Evolutionary conservation across 2,888 invertebrate genomes (phyloP).

Genomic region (Drosophila longiperda): DNA sequence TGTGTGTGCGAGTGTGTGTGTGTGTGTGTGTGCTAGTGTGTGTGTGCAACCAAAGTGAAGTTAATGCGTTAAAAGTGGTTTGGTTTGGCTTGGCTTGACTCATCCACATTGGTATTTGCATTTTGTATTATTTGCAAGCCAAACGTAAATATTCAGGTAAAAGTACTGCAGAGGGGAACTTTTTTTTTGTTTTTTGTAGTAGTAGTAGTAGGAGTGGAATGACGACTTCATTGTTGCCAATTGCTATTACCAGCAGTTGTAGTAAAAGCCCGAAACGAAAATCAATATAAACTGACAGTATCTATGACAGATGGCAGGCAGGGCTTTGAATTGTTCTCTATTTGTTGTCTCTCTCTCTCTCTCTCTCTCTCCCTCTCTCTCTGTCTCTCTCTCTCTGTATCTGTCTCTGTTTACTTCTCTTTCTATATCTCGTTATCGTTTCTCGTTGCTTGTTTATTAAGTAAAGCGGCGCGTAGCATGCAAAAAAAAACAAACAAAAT

Average conservation of each 20-base stretch:
- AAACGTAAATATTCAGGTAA: constrained; percentile 70
- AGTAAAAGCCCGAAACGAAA: constrained; percentile 31
- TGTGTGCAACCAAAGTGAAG: constrained; percentile 63
- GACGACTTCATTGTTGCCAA: constrained; percentile 63
- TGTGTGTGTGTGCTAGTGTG: constrained; percentile 14
- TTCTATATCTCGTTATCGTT: not conserved
- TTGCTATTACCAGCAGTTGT: constrained; percentile 26
- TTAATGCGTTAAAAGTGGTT: constrained; percentile 79
- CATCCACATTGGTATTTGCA: constrained; percentile 67
- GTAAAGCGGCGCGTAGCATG: constrained; percentile 59
- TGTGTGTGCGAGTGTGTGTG: constrained; percentile 7
- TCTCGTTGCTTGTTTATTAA: constrained; percentile 64
- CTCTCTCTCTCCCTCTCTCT: not conserved
- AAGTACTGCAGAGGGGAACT: constrained; percentile 18
- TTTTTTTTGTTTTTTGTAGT: not conserved
- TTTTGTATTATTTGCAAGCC: constrained; percentile 74
- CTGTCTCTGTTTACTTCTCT: constrained; percentile 8
- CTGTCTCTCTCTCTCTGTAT: constrained; percentile 11
- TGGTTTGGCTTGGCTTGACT: constrained; percentile 62
- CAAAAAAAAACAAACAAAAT: constrained; percentile 20
- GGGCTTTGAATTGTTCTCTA: constrained; percentile 53
- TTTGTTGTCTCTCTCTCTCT: constrained; percentile 7
- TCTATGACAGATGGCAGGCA: constrained; percentile 75
- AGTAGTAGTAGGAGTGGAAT: constrained; percentile 3
- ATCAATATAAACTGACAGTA: constrained; percentile 73